Conservation (phyloP, 2,888 invertebrate genomes). For the Neocrepidodera transversa region DNA sequence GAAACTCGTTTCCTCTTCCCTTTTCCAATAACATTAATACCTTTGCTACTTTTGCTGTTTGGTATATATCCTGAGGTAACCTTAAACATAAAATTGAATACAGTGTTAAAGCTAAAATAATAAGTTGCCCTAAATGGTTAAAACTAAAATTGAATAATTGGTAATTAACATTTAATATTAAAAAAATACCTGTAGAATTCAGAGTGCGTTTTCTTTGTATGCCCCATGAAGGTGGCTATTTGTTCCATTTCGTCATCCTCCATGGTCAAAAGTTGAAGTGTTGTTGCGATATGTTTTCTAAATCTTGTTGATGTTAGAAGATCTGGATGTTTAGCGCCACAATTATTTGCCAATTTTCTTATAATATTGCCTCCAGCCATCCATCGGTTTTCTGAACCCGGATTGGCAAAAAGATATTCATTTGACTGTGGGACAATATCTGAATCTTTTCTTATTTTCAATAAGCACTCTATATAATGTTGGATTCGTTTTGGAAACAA, state of each 20-base stretch:
- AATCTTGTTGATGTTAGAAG: slow-evolving; percentile 39
- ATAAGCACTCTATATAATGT: slow-evolving; percentile 29
- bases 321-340: slow-evolving; percentile 24
- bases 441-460: slow-evolving; percentile 22
- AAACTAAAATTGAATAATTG: too few relatives aligned
- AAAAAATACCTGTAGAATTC: slow-evolving; percentile 28
- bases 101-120: too few relatives aligned
- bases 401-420: slow-evolving; percentile 18
- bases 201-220: slow-evolving; percentile 43
- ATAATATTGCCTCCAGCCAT: slow-evolving; percentile 37
- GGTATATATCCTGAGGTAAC: slow-evolving; percentile 34
- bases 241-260: slow-evolving; percentile 41
- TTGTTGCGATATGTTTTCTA: slow-evolving; percentile 43
- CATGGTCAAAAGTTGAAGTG: slow-evolving; percentile 39
- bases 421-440: slow-evolving; percentile 38
- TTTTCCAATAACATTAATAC: slow-evolving; percentile 29
- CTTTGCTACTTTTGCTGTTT: slow-evolving; percentile 37
- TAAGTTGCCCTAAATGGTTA: too few relatives aligned
- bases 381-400: slow-evolving; percentile 39
- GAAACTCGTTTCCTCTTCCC: slow-evolving; percentile 30
- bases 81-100: too few relatives aligned
- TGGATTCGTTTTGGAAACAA: slow-evolving; percentile 34
- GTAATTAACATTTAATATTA: neutral
- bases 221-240: slow-evolving; percentile 44
- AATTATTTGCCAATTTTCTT: slow-evolving; percentile 32